Conservation (phyloP, 2,888 invertebrate species). For the Gortyna flavago region DNA sequence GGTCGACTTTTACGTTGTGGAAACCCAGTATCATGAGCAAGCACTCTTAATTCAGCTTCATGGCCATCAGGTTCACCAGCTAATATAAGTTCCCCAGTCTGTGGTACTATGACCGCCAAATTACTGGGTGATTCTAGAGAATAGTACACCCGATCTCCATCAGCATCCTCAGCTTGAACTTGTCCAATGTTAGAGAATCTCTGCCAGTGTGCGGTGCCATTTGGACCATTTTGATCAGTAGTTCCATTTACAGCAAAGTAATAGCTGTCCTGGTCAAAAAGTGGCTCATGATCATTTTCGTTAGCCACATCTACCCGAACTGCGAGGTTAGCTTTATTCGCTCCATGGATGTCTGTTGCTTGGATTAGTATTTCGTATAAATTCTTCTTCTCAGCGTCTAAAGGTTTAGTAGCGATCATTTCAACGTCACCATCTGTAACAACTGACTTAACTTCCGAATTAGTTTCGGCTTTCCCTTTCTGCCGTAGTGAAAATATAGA, state of each 20-base stretch:
- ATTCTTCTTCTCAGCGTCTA: slow-evolving; percentile 94
- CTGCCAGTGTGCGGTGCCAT: slow-evolving; percentile 92
- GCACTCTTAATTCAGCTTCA: slow-evolving; percentile 93
- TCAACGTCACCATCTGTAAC: slow-evolving; percentile 92
- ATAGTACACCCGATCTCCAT: slow-evolving; percentile 98
- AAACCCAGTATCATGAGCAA: slow-evolving; percentile 95
- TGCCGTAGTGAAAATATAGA: slow-evolving; percentile 93
- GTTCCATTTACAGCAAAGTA: slow-evolving; percentile 93
- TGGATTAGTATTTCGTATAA: slow-evolving; percentile 94
- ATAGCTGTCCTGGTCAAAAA: slow-evolving; percentile 94
- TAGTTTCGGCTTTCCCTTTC: slow-evolving; percentile 84
- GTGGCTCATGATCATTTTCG: slow-evolving; percentile 97
- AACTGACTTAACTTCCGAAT: slow-evolving; percentile 87
- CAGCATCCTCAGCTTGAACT: slow-evolving; percentile 96
- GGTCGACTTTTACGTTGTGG: slow-evolving; percentile 93
- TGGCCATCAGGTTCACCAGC: slow-evolving; percentile 93
- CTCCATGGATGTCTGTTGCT: slow-evolving; percentile 94
- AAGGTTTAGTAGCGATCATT: slow-evolving; percentile 93
- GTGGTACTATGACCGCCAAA: slow-evolving; percentile 96
- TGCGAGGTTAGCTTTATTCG: slow-evolving; percentile 95
- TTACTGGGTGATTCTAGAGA: slow-evolving; percentile 94
- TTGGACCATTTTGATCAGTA: slow-evolving; percentile 89
- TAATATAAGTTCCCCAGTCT: slow-evolving; percentile 96
- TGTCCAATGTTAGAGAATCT: slow-evolving; percentile 95
- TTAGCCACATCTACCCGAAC: slow-evolving; percentile 94